phyloP scores from a whole-genome alignment of 2,113 vertebrate species.

The Piaya cayana region DNA sequence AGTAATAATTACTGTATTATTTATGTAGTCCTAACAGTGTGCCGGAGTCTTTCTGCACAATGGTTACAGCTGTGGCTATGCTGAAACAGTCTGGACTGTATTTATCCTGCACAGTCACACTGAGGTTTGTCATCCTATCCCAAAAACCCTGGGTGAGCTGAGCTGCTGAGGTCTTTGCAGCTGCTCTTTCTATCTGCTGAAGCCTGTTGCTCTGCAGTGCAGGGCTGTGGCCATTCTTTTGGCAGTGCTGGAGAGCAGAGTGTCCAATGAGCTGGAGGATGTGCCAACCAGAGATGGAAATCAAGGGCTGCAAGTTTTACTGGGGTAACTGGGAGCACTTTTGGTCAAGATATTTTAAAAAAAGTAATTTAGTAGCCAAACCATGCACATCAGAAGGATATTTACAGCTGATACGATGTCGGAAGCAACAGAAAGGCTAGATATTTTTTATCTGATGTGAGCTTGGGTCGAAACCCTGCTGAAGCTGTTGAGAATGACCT shows the following conservation, averaged over 20 bases:
- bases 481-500: not conserved
- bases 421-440: not conserved
- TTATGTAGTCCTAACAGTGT: slow-evolving; percentile 21
- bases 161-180: not conserved
- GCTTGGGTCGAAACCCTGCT: not conserved
- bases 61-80: slow-evolving; percentile 16
- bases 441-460: not conserved
- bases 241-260: not conserved
- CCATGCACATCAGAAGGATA: not conserved
- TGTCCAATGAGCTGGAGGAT: not conserved
- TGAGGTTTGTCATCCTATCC: not conserved
- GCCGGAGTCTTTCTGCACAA: not conserved
- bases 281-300: not conserved
- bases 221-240: not conserved
- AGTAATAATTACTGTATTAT: slow-evolving; percentile 65
- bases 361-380: not conserved
- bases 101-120: not conserved
- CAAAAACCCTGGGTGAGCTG: accelerated
- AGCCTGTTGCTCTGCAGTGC: not conserved
- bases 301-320: not conserved
- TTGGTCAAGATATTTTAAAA: not conserved
- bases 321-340: not conserved
- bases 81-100: not conserved
- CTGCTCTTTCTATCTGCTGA: not conserved
- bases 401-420: not conserved